Evolutionary conservation across 2,888 invertebrate genomes (phyloP).

Genomic region (Scaptodrosophila latifasciaeformis): DNA sequence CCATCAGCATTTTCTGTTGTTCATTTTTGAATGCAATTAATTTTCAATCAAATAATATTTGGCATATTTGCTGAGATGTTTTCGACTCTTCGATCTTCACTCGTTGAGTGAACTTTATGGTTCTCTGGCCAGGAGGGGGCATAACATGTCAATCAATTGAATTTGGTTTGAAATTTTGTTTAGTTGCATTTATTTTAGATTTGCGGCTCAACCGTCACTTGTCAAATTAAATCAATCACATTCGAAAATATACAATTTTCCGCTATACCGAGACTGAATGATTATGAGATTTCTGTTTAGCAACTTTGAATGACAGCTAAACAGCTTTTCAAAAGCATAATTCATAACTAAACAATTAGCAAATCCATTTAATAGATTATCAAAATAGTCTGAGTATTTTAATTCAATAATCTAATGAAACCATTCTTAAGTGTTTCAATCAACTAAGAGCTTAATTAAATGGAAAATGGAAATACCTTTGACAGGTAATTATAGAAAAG

Average conservation of each 20-base stretch:
- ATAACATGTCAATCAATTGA: constrained; percentile 13
- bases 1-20: constrained; percentile 1
- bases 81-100: neutral
- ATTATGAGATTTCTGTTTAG: no score
- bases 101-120: neutral
- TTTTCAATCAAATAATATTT: constrained; percentile 26
- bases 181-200: constrained; percentile 4
- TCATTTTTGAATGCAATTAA: constrained; percentile 21
- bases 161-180: neutral
- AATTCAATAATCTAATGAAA: no score
- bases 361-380: no score
- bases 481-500: constrained; percentile 48
- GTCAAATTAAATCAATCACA: no score
- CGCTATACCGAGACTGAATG: no score
- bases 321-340: no score
- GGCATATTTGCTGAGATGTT: constrained; percentile 23
- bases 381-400: no score
- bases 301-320: no score
- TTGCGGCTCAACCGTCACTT: no score
- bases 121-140: constrained; percentile 29
- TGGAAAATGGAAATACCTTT: neutral
- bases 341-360: no score
- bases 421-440: no score
- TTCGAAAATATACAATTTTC: no score
- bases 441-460: neutral